A percentile compares a stretch with the other conserved stretches of the same genome.
These are phyloP conservation scores for Darevskia mixta DNA, from an alignment of 2,797 vertebrate genomes.

Conservation along the genomic window DNA sequence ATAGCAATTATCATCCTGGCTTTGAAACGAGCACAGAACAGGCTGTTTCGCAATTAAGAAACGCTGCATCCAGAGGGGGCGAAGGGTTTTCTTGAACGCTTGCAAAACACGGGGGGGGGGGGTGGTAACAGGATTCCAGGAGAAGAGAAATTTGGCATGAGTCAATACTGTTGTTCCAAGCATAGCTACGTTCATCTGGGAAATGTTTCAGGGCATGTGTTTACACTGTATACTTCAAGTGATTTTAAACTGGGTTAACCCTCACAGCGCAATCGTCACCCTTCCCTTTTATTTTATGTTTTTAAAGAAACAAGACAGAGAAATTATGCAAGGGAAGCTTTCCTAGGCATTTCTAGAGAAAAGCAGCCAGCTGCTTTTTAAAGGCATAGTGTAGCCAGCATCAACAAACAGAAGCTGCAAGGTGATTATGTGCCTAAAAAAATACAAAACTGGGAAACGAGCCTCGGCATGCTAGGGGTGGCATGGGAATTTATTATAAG, in stretches of 20 bases:
- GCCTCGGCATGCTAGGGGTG: neutral
- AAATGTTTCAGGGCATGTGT: neutral
- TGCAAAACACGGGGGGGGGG: too few species aligned
- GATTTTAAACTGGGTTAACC: neutral
- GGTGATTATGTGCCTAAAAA: neutral
- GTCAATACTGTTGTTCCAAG: too few species aligned
- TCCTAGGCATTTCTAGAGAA: neutral
- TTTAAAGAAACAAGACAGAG: neutral
- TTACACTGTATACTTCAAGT: neutral
- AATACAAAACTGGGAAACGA: neutral
- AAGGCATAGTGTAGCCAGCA: neutral
- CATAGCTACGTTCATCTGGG: neutral
- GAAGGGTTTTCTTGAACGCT: neutral
- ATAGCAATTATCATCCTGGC: neutral
- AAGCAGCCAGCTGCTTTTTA: neutral
- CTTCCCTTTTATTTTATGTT: too few species aligned
- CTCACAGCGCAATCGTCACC: neutral
- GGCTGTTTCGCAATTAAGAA: neutral
- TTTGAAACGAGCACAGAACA: neutral
- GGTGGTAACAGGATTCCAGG: too few species aligned
- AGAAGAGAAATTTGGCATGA: too few species aligned
- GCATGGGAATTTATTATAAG: neutral
- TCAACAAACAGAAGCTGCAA: neutral
- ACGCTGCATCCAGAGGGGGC: neutral
- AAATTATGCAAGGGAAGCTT: neutral